A percentile compares a stretch with the other conserved stretches of the same genome.
Evolutionary conservation across 2,888 invertebrate species (phyloP).

Genomic region (Parapristionchus giblindavisi): DNA sequence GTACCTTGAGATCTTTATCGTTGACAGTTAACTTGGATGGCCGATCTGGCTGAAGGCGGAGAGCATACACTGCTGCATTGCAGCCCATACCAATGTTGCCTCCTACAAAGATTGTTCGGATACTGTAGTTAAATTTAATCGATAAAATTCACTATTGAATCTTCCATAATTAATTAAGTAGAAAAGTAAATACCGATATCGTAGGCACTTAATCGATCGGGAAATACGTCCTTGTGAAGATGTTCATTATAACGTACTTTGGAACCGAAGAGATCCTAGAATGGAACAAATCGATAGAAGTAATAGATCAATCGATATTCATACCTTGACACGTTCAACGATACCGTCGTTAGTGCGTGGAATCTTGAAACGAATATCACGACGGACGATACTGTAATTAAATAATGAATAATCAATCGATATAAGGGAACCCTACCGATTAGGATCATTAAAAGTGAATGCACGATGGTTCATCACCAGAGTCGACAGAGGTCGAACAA

Average conservation of each 20-base stretch:
- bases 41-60: constrained; percentile 36
- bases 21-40: not conserved
- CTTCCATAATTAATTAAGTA: not conserved
- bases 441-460: constrained; percentile 31
- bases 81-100: constrained; percentile 64
- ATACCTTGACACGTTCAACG: constrained; percentile 49
- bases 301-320: not conserved
- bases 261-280: constrained; percentile 51
- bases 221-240: constrained; percentile 48
- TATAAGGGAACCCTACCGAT: not conserved
- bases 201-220: constrained; percentile 58
- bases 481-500: constrained; percentile 48
- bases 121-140: not conserved
- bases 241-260: constrained; percentile 61
- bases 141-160: not conserved
- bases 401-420: not conserved
- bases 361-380: constrained; percentile 27
- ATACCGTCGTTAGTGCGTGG: constrained; percentile 41
- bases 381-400: constrained; percentile 16
- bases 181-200: constrained; percentile 58
- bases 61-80: constrained; percentile 66
- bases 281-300: not conserved
- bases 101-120: constrained; percentile 43
- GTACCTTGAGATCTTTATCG: constrained; percentile 33
- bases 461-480: constrained; percentile 44